Base-by-base conservation (phyloP, 2,797 vertebrate species). In the Parotocinclus haroldoi region DNA sequence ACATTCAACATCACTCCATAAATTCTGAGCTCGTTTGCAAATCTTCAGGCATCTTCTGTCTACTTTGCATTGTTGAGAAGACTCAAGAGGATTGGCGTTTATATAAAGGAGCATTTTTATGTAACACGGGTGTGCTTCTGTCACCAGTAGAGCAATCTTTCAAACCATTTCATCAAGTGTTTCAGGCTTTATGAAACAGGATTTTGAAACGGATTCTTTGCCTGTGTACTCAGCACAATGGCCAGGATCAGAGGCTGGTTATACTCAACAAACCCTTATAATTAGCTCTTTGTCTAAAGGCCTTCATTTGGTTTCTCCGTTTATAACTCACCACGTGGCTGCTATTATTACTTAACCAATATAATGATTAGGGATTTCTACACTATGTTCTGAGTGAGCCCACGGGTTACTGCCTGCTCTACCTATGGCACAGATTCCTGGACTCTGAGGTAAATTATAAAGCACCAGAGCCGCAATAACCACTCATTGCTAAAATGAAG, bases 281-380 rank as follows among this genome's bases (percentile, higher is more conserved):
- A 90, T 88, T 85, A 86, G 81, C 75, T 76, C 82, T 81, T 77
- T 84, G 81, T 82, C 80, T 82, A 83, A 82, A 90, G 86, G 85
- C 76, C 82, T 87, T 88, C 80, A 88, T 88, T 89, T 88, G 77
- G 80, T 75, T 80, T 67, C 80, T 61, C 81, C 82, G 82, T 76
- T 84, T 87, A 84, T 81, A 85, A 75, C 80, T 78, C 78, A 80
- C 80, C 78, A 82, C 78, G 73, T 78, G 81, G 70, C 77, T 78
- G 46, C 63, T 61, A 66, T 72, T 51, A 66, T 72, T 72, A 66
- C 50, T 61, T 44, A 6, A 49, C 63, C 63, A 49, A 61, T 72
- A 61, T 54, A 66, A 72, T 18, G 63, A 66, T 72, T 66, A 72
- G 50, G 7, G 56, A 66, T 71, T 70, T 69, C 50, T 57, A 40